Evolutionary conservation across 2,797 vertebrate genomes (phyloP).

Genomic region (Phoeniculus purpureus): DNA sequence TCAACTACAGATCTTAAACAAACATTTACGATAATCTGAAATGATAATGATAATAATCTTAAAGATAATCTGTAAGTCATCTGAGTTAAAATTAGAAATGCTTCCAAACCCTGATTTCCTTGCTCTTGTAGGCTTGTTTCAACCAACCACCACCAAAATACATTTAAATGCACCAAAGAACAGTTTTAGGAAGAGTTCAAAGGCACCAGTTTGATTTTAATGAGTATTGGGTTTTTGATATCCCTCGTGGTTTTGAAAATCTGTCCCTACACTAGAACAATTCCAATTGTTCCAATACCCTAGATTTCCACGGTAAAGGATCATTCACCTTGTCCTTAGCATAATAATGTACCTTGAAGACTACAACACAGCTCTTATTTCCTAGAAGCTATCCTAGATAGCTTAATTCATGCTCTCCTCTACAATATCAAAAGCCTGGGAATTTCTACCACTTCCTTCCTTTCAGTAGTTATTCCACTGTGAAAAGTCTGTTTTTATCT

Average conservation of each 20-base stretch:
- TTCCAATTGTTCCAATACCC: not conserved
- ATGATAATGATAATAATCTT: no score
- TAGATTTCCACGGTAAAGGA: not conserved
- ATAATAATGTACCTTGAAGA: not conserved
- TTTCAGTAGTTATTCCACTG: not conserved
- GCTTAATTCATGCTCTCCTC: not conserved
- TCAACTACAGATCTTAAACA: not conserved
- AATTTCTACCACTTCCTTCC: not conserved
- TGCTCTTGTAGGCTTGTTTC: not conserved
- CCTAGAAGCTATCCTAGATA: no score
- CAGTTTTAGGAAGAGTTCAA: not conserved
- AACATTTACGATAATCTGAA: no score
- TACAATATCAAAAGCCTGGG: not conserved
- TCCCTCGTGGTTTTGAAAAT: not conserved
- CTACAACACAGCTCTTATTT: not conserved
- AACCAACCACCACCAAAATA: not conserved
- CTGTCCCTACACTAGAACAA: not conserved
- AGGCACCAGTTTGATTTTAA: not conserved
- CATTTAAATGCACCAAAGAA: not conserved
- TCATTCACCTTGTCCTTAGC: not conserved
- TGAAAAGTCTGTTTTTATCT: conserved; percentile 6
- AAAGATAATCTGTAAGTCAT: no score
- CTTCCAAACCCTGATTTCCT: not conserved
- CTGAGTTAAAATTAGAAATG: not conserved
- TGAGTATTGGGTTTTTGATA: not conserved